These are phyloP conservation scores for Nowickia ferox DNA, from an alignment of 2,888 invertebrate species.

Conservation along the genomic window DNA sequence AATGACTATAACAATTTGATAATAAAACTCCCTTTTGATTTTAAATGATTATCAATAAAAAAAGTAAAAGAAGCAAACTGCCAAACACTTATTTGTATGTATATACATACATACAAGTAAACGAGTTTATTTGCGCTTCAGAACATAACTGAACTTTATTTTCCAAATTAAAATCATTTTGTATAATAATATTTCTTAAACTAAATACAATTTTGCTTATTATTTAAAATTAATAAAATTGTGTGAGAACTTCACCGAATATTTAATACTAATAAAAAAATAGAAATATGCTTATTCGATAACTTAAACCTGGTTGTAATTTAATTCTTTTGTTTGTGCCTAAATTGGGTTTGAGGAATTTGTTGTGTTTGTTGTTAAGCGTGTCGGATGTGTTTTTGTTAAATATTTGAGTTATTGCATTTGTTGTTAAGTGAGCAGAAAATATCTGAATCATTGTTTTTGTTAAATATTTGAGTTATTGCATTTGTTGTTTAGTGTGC, in stretches of 20 bases:
- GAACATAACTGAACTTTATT: constrained; percentile 9
- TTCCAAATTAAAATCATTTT: not conserved
- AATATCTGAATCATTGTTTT: no score
- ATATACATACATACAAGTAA: constrained; percentile 3
- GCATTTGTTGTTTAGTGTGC: constrained; percentile 16
- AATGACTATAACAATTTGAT: no score
- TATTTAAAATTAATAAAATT: no score
- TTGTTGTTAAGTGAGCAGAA: no score
- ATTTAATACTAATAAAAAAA: not conserved
- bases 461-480: no score
- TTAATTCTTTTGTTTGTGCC: constrained; percentile 12
- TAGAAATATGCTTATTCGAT: no score
- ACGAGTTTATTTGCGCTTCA: constrained; percentile 7
- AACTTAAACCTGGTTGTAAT: not conserved
- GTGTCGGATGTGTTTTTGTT: constrained; percentile 26
- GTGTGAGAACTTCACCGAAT: no score
- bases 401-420: constrained; percentile 24
- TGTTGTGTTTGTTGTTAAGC: constrained; percentile 2
- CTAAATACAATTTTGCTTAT: no score
- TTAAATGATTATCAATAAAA: no score
- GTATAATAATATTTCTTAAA: not conserved
- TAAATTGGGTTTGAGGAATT: not conserved
- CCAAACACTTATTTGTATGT: no score
- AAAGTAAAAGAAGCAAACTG: no score
- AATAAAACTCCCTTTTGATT: no score